Base-by-base conservation (phyloP, 1,140 invertebrate species). In the Mercenaria mercenaria region DNA sequence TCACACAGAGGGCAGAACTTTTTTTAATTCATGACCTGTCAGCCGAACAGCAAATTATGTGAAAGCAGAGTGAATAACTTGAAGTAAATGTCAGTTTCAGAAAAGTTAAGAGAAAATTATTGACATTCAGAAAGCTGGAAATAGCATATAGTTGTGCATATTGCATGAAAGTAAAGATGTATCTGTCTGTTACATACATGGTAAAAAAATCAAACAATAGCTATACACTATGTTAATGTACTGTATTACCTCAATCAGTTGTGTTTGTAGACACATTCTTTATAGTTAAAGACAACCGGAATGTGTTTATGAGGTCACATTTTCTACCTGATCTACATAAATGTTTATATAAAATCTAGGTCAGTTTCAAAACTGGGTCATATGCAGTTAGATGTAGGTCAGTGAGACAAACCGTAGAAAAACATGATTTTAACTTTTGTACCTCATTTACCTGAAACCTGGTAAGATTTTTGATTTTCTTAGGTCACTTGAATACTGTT, bases 161-260 rank as follows among this genome's bases (percentile, higher is more conserved):
- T 64, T 64, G 59, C 59, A 64, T 64, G 59, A 64, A 64, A 64
- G 59, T 29, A n/a, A 64, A n/a, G 26, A 64, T n/a, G 15, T 47
- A 64, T 64, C 26, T 64, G 59, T 64, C 59, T 64, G 26, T 15
- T 29, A 4, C 43, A 47, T 47, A 47, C 43, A 47, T 6, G 43
- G n/a, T n/a, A n/a, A 11, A 20, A 8, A 4, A 56, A 20, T 56
- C 3, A 56, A 20, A 56, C 15, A 47, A 56, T 23, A 13, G 52
- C 52, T 56, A 56, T 56, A 20, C n/a, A 23, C 52, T 56, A 3
- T 20, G 20, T 11, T 4, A 20, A 20, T 56, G n/a, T 23, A 56
- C 15, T 56, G n/a, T 20, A 23, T 56, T 56, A 3, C 6, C n/a
- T 20, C n/a, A 56, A 56, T 56, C 52, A 56, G 20, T 13, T 20